Conservation (phyloP, 2,113 vertebrate genomes). For the Pontoporia blainvillei region DNA sequence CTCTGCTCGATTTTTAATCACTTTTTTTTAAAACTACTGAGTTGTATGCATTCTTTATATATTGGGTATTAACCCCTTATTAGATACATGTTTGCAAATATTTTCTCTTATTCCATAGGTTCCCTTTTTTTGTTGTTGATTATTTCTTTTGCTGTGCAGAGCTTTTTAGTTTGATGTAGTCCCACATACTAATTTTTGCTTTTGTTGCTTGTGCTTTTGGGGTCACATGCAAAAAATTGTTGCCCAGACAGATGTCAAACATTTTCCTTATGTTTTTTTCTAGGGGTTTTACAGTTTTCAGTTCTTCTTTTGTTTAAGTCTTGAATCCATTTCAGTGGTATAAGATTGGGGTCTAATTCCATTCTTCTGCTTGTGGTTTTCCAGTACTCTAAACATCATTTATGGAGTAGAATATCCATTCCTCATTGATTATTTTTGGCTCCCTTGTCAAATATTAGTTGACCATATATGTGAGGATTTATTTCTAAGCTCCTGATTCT, state of each 20-base stretch:
- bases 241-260: background rate
- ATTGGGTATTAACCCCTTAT: background rate
- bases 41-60: background rate
- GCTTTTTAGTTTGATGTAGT: background rate
- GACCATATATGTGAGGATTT: background rate
- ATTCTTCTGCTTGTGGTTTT: background rate
- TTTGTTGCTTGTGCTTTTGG: background rate
- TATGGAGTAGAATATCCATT: background rate
- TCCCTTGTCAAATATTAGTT: background rate
- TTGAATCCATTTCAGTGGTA: background rate
- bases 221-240: background rate
- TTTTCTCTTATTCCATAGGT: background rate
- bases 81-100: background rate
- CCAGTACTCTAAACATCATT: background rate
- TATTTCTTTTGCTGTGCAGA: background rate
- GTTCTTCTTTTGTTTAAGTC: background rate
- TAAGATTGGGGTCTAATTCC: background rate
- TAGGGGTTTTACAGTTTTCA: background rate
- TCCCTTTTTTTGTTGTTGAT: background rate
- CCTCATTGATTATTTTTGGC: background rate
- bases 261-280: background rate
- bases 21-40: background rate
- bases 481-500: background rate
- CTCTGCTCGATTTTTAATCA: background rate
- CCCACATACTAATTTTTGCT: background rate